Evolutionary conservation across 2,888 invertebrate species (phyloP).

Genomic region (Philereme transversata): DNA sequence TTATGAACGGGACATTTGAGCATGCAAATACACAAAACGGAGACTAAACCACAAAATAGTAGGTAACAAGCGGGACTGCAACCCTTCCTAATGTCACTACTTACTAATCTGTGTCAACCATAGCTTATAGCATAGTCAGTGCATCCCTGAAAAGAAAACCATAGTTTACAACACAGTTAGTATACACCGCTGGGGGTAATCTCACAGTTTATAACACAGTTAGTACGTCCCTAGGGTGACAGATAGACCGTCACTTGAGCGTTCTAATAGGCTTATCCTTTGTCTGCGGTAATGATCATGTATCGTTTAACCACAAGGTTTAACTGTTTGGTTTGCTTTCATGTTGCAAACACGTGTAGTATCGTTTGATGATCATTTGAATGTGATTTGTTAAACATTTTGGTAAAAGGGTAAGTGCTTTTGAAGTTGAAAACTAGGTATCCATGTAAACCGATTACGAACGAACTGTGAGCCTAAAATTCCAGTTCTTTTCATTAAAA

Average conservation of each 20-base stretch:
- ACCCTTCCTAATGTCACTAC: not conserved
- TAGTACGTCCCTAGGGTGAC: conserved; percentile 25
- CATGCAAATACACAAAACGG: too few relatives aligned
- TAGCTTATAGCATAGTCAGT: conserved; percentile 11
- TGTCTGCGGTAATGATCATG: conserved; percentile 38
- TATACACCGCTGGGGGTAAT: too few relatives aligned
- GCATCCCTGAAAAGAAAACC: not conserved
- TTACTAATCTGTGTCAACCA: conserved; percentile 17
- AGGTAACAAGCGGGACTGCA: too few relatives aligned
- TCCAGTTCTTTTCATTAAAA: too few relatives aligned
- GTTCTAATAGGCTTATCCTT: conserved; percentile 41
- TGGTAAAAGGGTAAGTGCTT: not conserved
- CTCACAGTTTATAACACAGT: conserved; percentile 9
- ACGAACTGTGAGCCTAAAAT: too few relatives aligned
- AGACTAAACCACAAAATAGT: too few relatives aligned
- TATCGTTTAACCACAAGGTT: conserved; percentile 28
- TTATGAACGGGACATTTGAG: too few relatives aligned
- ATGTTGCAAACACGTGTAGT: conserved; percentile 27
- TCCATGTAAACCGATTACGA: too few relatives aligned
- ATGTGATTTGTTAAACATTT: conserved; percentile 14
- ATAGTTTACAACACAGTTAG: too few relatives aligned
- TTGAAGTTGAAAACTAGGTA: not conserved
- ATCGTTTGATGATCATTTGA: conserved; percentile 25
- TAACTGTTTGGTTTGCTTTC: conserved; percentile 29
- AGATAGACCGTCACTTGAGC: conserved; percentile 37